These are phyloP conservation scores for Drosophila sp. DNA, from an alignment of 1,140 invertebrate genomes.

Conservation along the genomic window DNA sequence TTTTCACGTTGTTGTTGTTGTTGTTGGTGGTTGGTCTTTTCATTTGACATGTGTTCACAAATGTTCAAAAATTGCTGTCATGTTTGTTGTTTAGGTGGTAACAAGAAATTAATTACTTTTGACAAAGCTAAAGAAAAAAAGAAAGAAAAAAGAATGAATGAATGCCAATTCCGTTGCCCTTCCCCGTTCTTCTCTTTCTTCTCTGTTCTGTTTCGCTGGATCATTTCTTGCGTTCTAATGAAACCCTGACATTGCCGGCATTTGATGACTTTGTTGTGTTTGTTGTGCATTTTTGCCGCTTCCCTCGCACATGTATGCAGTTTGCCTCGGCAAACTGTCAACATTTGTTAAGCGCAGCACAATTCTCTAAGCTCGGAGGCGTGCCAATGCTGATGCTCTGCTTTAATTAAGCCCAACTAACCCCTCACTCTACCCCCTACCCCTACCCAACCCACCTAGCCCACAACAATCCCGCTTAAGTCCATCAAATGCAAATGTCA, in stretches of 20 bases:
- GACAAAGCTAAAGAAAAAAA: slow-evolving; percentile 13
- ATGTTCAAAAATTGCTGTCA: slow-evolving; percentile 41
- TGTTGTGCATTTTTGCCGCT: slow-evolving; percentile 63
- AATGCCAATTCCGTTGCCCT: not conserved
- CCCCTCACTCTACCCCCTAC: not conserved
- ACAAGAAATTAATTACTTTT: slow-evolving; percentile 57
- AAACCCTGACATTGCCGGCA: slow-evolving; percentile 63
- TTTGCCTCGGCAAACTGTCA: slow-evolving; percentile 24
- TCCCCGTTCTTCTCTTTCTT: not conserved
- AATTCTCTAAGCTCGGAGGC: slow-evolving; percentile 56
- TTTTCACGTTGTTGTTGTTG: not conserved
- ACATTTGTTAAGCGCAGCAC: slow-evolving; percentile 18
- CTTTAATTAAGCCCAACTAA: slow-evolving; percentile 66
- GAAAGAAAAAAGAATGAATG: not conserved
- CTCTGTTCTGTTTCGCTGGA: slow-evolving; percentile 2
- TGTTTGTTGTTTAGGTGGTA: slow-evolving; percentile 60
- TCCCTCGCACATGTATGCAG: slow-evolving; percentile 44
- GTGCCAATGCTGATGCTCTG: slow-evolving; percentile 62
- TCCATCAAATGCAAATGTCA: slow-evolving; percentile 64
- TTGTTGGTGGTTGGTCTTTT: slow-evolving; percentile 7
- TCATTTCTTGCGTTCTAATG: not conserved
- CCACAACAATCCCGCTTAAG: slow-evolving; percentile 8
- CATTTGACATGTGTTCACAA: slow-evolving; percentile 48
- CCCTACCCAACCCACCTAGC: not conserved
- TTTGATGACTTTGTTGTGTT: slow-evolving; percentile 43